Base-by-base conservation (phyloP, 2,888 invertebrate genomes). In the Camponotus fellah region DNA sequence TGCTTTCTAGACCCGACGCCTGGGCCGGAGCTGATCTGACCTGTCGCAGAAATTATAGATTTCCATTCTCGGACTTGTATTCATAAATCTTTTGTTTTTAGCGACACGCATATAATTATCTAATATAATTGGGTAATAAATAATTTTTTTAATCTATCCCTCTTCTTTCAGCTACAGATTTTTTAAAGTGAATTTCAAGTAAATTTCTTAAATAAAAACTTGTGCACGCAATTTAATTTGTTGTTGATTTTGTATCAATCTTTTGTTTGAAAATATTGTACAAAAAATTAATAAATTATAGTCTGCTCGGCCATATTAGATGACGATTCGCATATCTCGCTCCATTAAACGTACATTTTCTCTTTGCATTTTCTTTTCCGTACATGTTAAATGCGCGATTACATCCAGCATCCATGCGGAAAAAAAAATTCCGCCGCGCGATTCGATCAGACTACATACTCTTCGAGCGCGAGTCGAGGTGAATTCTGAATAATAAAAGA, bases 401-500 rank as follows among this genome's bases (percentile, higher is more conserved):
- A 43, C 71, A 58, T 43, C n/a, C 37, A 21, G 32, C 43, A 17
- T n/a, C 14, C 6, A 46, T 58, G 79, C 66, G 14, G 8, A 53
- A 49, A 60, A 71, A 60, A 53, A 79, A 43, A 34, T 56, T 56
- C 32, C 3, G 32, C n/a, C 68, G 46, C 68, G 75, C 64, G 43
- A 46, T 40, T 75, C 46, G 75, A 65, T 46, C 32, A 32, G n/a
- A 43, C 53, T 26, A 37, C 43, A 12, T 46, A 46, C 76, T 68
- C 53, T 76, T 53, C 40, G 10, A 37, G 26, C 68, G 49, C 68
- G 40, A 34, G 77, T 26, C 37, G 43, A 56, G 43, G 71, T 69
- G 40, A 77, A 71, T 69, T 58, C 43, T 26, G 32, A 26, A 64
- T 76, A 85, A 85, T 83, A 72, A 83, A 74, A 60, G 83, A 74